A percentile compares a stretch with the other conserved stretches of the same genome.
Conservation (phyloP, 2,113 vertebrate genomes). For the Grammomys dolichurus region DNA sequence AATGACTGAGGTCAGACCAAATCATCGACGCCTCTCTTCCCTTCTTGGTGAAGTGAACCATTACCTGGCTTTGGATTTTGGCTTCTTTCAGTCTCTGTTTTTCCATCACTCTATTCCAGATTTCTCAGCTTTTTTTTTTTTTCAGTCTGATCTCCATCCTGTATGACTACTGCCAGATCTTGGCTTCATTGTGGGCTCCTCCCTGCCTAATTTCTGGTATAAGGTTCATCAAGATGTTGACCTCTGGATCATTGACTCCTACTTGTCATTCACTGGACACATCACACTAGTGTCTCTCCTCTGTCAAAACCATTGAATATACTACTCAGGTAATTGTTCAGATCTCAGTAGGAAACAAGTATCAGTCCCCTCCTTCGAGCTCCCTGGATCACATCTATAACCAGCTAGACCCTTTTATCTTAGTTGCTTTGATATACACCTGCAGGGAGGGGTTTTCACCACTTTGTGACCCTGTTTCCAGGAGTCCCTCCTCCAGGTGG, state of each 20-base stretch:
- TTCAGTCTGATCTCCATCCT: constrained; percentile 47
- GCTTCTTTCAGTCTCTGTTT: constrained; percentile 40
- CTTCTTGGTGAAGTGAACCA: constrained; percentile 37
- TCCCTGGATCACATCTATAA: neutral
- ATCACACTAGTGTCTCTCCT: neutral
- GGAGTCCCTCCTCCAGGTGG: neutral
- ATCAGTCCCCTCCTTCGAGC: neutral
- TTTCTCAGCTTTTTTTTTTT: neutral
- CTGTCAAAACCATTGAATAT: neutral
- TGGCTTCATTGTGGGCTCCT: constrained; percentile 14
- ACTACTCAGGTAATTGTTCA: neutral
- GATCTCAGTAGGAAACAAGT: neutral
- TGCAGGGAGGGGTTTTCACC: neutral
- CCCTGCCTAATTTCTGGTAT: neutral
- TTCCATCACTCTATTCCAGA: neutral
- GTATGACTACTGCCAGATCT: neutral
- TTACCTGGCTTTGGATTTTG: constrained; percentile 59
- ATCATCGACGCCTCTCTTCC: neutral
- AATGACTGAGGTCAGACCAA: constrained; percentile 29
- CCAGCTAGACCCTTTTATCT: neutral
- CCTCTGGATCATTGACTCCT: neutral
- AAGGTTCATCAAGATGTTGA: neutral
- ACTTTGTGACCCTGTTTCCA: neutral
- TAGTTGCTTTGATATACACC: constrained; percentile 14
- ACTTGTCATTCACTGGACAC: neutral